Percentiles rank a stretch among this genome's conserved stretches.
phyloP scores from a whole-genome alignment of 2,888 invertebrate species.

The Erebia epiphron region DNA sequence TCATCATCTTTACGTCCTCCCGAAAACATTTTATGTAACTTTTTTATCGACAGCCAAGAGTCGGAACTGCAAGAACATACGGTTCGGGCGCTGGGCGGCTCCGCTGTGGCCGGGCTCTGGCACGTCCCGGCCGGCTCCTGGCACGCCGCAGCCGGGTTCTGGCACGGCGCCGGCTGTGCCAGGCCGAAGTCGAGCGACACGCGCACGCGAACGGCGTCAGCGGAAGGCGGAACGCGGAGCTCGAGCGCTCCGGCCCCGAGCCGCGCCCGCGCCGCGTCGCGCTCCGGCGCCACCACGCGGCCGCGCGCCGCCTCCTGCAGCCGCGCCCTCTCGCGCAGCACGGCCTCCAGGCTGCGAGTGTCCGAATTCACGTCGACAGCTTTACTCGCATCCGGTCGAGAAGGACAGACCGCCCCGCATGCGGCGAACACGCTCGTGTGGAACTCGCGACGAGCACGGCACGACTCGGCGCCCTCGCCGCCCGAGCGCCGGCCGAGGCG shows the following conservation, averaged over 20 bases:
- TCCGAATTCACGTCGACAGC: not conserved
- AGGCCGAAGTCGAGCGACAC: constrained; percentile 33
- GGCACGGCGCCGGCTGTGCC: not conserved
- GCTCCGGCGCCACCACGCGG: constrained; percentile 41
- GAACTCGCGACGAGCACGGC: not conserved
- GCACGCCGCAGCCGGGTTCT: not conserved
- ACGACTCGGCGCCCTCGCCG: not conserved
- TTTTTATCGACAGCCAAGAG: not conserved
- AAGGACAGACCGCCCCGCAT: not conserved
- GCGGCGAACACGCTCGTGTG: not conserved
- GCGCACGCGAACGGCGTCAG: constrained; percentile 38
- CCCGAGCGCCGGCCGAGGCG: not conserved
- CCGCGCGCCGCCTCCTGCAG: constrained; percentile 51
- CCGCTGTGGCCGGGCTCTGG: not conserved
- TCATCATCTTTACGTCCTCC: not conserved
- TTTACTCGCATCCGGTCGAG: constrained; percentile 10
- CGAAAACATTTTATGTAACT: not conserved
- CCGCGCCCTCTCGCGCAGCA: constrained; percentile 35
- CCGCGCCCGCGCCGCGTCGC: constrained; percentile 15
- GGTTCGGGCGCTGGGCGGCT: not conserved
- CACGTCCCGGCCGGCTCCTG: not conserved
- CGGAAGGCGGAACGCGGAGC: constrained; percentile 46
- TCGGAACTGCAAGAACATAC: not conserved
- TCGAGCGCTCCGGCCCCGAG: constrained; percentile 39
- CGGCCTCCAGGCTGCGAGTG: not conserved